Conservation (phyloP, 2,113 vertebrate species). For the Taxidea taxus region DNA sequence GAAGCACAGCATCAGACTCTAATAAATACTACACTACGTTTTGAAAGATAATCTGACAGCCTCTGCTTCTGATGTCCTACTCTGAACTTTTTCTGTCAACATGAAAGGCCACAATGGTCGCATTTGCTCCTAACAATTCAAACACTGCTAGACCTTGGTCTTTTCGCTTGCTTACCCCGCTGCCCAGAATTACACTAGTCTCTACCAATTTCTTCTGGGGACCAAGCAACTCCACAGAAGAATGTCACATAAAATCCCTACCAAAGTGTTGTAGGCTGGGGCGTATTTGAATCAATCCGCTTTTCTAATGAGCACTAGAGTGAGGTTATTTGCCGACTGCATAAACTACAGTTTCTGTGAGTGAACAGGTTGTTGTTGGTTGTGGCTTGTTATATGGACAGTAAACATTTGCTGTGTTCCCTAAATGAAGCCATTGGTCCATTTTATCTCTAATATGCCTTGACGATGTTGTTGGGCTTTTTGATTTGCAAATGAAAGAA, state of each 20-base stretch:
- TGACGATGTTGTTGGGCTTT: background rate
- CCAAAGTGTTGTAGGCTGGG: background rate
- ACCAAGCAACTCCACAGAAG: background rate
- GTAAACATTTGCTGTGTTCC: background rate
- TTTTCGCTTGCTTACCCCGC: background rate
- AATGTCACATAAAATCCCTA: background rate
- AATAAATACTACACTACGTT: background rate
- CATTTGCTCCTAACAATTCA: background rate
- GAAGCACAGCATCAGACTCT: background rate
- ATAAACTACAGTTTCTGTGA: background rate
- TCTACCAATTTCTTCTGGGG: background rate
- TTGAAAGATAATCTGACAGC: background rate
- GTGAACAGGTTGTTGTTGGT: background rate
- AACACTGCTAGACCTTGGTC: background rate
- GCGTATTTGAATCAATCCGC: background rate
- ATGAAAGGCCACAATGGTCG: background rate
- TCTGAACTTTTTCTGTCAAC: background rate
- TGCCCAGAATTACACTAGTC: background rate
- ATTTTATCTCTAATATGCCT: background rate
- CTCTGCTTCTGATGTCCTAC: background rate
- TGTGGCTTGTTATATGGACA: background rate
- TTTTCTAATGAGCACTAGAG: background rate
- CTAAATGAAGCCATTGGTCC: background rate
- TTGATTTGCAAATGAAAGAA: constrained; percentile 43
- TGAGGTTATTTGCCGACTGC: background rate